Evolutionary conservation across 2,888 invertebrate genomes (phyloP), one percentile per base, ranked within the genome.

Genomic region (Barypeithes pellucidus): DNA sequence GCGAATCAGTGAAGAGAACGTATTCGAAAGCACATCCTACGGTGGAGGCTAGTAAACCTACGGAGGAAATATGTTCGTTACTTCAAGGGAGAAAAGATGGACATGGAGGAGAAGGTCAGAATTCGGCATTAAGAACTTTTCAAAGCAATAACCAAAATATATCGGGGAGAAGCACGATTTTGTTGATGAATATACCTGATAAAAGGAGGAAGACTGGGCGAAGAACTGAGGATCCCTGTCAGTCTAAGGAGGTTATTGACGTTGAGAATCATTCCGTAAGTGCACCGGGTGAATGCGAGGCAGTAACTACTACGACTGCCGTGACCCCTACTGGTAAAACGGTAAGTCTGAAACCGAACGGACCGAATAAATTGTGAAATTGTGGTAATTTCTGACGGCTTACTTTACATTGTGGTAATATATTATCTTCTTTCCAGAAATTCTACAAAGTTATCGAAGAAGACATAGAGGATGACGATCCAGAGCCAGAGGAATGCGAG

Each of bases 381-480:
- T 7, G 5, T 29, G 29, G 14, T 36, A 18, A 61, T 43, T 50
- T 5, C 14, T 36, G 2, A 36, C 3, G 5, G 2, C 3, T 24
- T 24, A 4, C 24, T 24, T 39, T 39, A 39, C 9, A 39, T 5
- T 12, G 9, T 3, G 36, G 3, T 14, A 39, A 22, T 8, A 2
- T 9, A 41, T 41, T 39, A 2, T 41, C 2, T 16, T 20, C 0
- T 18, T 84, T 84, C 41, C 81, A 85, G 85, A 85, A 84, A 80
- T 86, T 85, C 77, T 85, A 81, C 80, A 84, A 84, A 68, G 85
- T 84, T 2, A 82, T 85, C 2, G 84, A 84, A 24, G 82, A 80
- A 2, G 82, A 82, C 12, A 77, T 79, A n/a, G 82, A 81, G 2
- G 80, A 81, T 39, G 81, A 81, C 22, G 67, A 77, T 7, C 61